Conservation (phyloP, 2,113 vertebrate species). For the Nothobranchius kuhntae region DNA sequence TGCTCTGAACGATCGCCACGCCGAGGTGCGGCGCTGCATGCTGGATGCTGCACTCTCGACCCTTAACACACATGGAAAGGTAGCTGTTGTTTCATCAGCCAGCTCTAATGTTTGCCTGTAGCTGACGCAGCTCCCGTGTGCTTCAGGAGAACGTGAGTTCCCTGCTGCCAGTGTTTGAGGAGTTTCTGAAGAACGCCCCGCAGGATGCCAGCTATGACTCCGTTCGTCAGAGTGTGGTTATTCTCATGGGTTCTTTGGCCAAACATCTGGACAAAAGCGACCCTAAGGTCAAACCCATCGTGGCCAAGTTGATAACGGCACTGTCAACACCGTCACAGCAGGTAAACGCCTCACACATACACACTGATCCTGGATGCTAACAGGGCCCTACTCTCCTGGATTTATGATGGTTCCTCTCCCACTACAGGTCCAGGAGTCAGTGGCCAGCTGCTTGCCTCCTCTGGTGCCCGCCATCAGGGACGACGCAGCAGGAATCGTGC, state of each 20-base stretch:
- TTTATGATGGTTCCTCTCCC: neutral
- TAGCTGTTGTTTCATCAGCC: constrained; percentile 46
- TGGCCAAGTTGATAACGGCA: constrained; percentile 95
- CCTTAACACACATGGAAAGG: constrained; percentile 96
- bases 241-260: constrained; percentile 97
- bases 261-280: constrained; percentile 98
- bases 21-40: constrained; percentile 96
- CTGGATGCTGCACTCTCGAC: constrained; percentile 93
- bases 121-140: constrained; percentile 9
- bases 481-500: constrained; percentile 93
- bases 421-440: constrained; percentile 93
- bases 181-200: constrained; percentile 94
- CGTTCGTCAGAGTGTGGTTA: constrained; percentile 96
- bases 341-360: constrained; percentile 68
- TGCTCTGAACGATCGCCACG: constrained; percentile 93
- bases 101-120: neutral
- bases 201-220: constrained; percentile 97
- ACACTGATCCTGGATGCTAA: too few relatives aligned
- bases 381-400: too few relatives aligned
- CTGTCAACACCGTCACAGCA: constrained; percentile 97
- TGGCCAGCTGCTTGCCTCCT: constrained; percentile 93
- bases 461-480: constrained; percentile 96
- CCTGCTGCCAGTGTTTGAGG: constrained; percentile 96
- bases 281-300: constrained; percentile 97
- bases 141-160: constrained; percentile 93